Evolutionary conservation across 37 sponge, comb jelly and placozoan genomes (phyloP).

Genomic region (Haliclona indistincta): DNA sequence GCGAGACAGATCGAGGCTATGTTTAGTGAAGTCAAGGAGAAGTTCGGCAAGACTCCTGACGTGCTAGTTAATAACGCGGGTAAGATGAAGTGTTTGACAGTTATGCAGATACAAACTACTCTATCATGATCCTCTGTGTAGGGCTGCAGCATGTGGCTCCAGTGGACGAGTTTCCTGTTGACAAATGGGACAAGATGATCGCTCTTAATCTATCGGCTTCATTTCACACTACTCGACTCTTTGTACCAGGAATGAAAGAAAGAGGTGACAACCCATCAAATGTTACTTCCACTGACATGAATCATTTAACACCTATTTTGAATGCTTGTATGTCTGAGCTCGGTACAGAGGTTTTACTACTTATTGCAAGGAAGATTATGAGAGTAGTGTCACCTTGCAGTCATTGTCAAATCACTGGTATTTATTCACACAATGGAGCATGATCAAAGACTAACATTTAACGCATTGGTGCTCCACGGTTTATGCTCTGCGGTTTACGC

Average conservation of each 20-base stretch:
- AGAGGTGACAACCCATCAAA: no score
- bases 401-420: no score
- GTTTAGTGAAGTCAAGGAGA: slow-evolving; percentile 34
- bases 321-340: no score
- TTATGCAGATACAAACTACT: not conserved
- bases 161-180: slow-evolving; percentile 65
- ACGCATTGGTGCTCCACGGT: no score
- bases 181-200: slow-evolving; percentile 69
- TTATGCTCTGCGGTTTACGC: no score
- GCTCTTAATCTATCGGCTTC: slow-evolving; percentile 72
- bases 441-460: no score
- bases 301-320: no score
- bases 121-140: not conserved
- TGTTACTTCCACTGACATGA: no score
- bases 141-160: slow-evolving; percentile 75
- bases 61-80: slow-evolving; percentile 85
- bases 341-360: no score
- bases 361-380: no score
- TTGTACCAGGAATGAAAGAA: slow-evolving; percentile 60
- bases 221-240: slow-evolving; percentile 66
- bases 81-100: slow-evolving; percentile 1
- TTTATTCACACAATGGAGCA: no score
- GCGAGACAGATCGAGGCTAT: slow-evolving; percentile 50
- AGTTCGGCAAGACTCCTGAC: slow-evolving; percentile 51
- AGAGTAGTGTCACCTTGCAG: not conserved